A percentile compares a stretch with the other conserved stretches of the same genome.
phyloP scores from a whole-genome alignment of 2,888 invertebrate genomes.

The Drosophila nr. fundita region DNA sequence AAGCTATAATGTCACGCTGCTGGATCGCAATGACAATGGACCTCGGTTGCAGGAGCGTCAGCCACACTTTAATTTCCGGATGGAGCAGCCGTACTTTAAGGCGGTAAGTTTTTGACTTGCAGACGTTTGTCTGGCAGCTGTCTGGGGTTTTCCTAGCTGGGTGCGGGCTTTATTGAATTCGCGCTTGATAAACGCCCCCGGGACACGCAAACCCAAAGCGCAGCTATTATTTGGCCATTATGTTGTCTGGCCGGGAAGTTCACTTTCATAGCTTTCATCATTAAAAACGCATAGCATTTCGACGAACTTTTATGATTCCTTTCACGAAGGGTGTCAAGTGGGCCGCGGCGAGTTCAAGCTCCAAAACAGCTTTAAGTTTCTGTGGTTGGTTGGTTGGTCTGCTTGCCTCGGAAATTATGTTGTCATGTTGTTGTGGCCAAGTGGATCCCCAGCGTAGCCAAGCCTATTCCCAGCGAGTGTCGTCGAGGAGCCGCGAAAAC shows the following conservation, averaged over 20 bases:
- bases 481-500: constrained; percentile 35
- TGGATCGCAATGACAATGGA: constrained; percentile 97
- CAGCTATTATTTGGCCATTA: constrained; percentile 68
- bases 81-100: constrained; percentile 83
- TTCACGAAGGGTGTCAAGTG: constrained; percentile 39
- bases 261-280: constrained; percentile 53
- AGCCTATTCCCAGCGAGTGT: constrained; percentile 73
- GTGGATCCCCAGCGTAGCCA: constrained; percentile 44
- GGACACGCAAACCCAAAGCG: constrained; percentile 54
- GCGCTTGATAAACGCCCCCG: constrained; percentile 62
- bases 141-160: constrained; percentile 52
- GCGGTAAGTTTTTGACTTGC: constrained; percentile 74
- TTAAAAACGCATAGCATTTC: constrained; percentile 75
- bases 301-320: constrained; percentile 62
- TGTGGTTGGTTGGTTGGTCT: neutral
- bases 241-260: constrained; percentile 57
- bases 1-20: constrained; percentile 86
- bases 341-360: constrained; percentile 38
- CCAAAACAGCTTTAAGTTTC: constrained; percentile 40
- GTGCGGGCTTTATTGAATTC: constrained; percentile 76
- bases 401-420: constrained; percentile 58
- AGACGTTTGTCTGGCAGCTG: constrained; percentile 67
- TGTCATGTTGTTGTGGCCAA: constrained; percentile 59
- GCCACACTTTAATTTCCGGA: constrained; percentile 70
- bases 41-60: constrained; percentile 88